These are phyloP conservation scores for Myotis planiceps DNA, from an alignment of 2,797 vertebrate species.

Conservation along the genomic window DNA sequence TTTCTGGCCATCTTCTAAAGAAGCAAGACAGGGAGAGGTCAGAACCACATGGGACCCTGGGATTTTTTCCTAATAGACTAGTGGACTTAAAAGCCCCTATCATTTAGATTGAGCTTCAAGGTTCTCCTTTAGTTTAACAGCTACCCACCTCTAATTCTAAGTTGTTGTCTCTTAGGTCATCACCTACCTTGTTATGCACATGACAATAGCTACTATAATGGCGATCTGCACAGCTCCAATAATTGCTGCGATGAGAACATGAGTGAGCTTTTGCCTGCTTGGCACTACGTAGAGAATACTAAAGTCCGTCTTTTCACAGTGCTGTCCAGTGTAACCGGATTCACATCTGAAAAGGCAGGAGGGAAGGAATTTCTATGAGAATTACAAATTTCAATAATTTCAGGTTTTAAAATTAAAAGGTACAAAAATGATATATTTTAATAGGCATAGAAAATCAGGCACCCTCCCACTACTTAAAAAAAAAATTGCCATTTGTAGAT, in stretches of 20 bases:
- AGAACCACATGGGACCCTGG: neutral
- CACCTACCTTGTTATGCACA: constrained; percentile 96
- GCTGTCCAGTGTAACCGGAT: constrained; percentile 94
- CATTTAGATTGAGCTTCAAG: neutral
- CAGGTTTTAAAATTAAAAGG: constrained; percentile 50
- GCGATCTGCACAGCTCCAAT: constrained; percentile 97
- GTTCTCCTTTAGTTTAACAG: neutral
- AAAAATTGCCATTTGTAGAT: neutral
- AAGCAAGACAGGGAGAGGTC: neutral
- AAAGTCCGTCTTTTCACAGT: constrained; percentile 96
- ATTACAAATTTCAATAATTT: neutral
- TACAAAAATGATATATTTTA: constrained; percentile 37
- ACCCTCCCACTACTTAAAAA: neutral
- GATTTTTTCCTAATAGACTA: neutral
- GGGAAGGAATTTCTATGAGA: constrained; percentile 56
- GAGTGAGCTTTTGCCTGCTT: constrained; percentile 97
- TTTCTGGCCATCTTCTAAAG: neutral
- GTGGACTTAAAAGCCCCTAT: neutral
- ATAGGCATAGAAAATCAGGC: neutral
- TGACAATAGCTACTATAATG: constrained; percentile 97
- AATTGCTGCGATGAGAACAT: constrained; percentile 96
- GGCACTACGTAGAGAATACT: constrained; percentile 98
- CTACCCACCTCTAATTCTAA: neutral
- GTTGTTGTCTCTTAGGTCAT: neutral
- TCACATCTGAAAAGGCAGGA: constrained; percentile 91